Conservation (phyloP, 2,113 vertebrate genomes). For the Sardina pilchardus region DNA sequence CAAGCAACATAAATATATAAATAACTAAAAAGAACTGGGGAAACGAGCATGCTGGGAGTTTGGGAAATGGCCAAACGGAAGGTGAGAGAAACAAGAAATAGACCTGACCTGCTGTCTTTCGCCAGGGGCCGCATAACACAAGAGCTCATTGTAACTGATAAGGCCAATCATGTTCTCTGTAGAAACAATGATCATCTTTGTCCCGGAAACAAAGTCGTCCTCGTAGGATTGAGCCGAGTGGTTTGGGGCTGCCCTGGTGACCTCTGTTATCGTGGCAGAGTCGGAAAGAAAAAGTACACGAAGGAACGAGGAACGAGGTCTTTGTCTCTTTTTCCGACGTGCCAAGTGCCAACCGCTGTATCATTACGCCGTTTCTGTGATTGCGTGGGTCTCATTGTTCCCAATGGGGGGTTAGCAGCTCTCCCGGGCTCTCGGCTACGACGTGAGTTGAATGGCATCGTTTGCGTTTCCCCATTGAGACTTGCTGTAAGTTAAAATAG, state of each 20-base stretch:
- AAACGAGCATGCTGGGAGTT: not conserved
- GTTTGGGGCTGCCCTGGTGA: not conserved
- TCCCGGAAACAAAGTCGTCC: not conserved
- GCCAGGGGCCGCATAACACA: not conserved
- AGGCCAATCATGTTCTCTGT: not conserved
- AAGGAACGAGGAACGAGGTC: not conserved
- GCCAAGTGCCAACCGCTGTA: not conserved
- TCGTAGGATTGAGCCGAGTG: not conserved
- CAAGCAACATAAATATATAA: not conserved
- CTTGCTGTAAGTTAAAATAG: not conserved
- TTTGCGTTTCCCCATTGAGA: not conserved
- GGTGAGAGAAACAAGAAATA: not conserved
- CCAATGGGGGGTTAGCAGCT: not conserved
- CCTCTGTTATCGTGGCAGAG: not conserved
- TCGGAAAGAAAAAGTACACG: not conserved
- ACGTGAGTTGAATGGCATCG: not conserved
- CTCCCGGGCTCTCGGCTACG: not conserved
- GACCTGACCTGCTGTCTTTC: not conserved
- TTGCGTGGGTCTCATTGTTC: not conserved
- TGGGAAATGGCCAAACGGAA: not conserved
- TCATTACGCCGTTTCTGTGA: not conserved
- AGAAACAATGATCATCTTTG: not conserved
- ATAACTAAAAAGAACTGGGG: not conserved
- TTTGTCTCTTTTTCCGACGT: not conserved
- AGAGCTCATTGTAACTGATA: conserved; percentile 10